Evolutionary conservation across 2,113 vertebrate genomes (phyloP).

Genomic region (Galeopterus variegatus): DNA sequence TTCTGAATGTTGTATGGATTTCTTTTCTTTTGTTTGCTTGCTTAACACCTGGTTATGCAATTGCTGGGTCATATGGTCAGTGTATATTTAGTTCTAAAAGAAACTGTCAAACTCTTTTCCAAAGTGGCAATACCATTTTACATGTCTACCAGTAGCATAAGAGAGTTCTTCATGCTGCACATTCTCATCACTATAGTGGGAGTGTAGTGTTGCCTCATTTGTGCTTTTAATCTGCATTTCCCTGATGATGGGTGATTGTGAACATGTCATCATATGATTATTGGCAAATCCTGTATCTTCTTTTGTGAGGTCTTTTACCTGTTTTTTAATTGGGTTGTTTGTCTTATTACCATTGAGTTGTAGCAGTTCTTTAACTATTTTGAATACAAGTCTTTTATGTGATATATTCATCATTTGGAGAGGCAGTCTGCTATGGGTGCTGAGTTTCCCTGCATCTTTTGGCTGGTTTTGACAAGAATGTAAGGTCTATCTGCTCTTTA

Average conservation of each 20-base stretch:
- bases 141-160: too few relatives aligned
- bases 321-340: not conserved
- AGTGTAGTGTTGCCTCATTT: not conserved
- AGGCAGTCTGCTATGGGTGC: not conserved
- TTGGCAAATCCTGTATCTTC: not conserved
- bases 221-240: conserved; percentile 10
- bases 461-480: not conserved
- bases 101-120: not conserved
- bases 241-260: not conserved
- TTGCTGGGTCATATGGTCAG: not conserved
- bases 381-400: not conserved
- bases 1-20: not conserved
- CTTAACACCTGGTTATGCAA: not conserved
- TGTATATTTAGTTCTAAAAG: not conserved
- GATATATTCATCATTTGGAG: not conserved
- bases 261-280: not conserved
- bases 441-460: not conserved
- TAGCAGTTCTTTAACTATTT: conserved; percentile 5
- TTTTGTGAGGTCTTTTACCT: not conserved
- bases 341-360: not conserved
- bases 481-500: not conserved
- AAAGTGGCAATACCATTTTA: not conserved
- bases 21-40: not conserved
- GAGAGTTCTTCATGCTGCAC: not conserved
- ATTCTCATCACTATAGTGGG: not conserved